A percentile compares a stretch with the other conserved stretches of the same genome.
Conservation (phyloP, 2,113 vertebrate genomes). For the Dasyurus viverrinus region DNA sequence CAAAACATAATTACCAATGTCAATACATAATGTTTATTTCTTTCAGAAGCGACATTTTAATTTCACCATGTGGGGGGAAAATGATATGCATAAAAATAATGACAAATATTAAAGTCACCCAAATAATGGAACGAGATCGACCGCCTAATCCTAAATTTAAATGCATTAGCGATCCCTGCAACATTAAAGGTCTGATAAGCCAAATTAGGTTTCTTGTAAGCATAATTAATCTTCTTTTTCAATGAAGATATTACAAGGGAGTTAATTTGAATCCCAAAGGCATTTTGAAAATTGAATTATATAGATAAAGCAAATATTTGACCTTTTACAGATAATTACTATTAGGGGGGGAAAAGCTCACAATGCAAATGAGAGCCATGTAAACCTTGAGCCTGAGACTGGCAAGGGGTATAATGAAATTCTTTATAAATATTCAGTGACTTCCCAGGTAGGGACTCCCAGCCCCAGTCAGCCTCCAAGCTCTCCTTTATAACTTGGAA, state of each 20-base stretch:
- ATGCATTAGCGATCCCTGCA: slow-evolving; percentile 86
- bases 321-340: slow-evolving; percentile 88
- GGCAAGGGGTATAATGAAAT: slow-evolving; percentile 65
- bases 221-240: slow-evolving; percentile 90
- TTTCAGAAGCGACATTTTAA: slow-evolving; percentile 85
- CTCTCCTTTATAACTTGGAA: slow-evolving; percentile 64
- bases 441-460: slow-evolving; percentile 59
- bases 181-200: slow-evolving; percentile 90
- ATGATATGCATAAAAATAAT: slow-evolving; percentile 87
- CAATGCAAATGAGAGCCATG: slow-evolving; percentile 82
- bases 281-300: slow-evolving; percentile 89
- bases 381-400: slow-evolving; percentile 72
- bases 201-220: slow-evolving; percentile 90
- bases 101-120: slow-evolving; percentile 86
- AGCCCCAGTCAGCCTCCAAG: neutral
- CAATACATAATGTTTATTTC: slow-evolving; percentile 90
- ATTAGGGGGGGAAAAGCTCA: slow-evolving; percentile 76
- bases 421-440: slow-evolving; percentile 60
- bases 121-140: slow-evolving; percentile 85
- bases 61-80: slow-evolving; percentile 84
- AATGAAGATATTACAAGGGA: slow-evolving; percentile 89
- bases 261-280: slow-evolving; percentile 89
- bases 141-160: slow-evolving; percentile 88
- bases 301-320: slow-evolving; percentile 91
- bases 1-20: slow-evolving; percentile 87